A percentile compares a stretch with the other conserved stretches of the same genome.
Conservation (phyloP, 2,797 vertebrate species). For the Microcaecilia unicolor region DNA sequence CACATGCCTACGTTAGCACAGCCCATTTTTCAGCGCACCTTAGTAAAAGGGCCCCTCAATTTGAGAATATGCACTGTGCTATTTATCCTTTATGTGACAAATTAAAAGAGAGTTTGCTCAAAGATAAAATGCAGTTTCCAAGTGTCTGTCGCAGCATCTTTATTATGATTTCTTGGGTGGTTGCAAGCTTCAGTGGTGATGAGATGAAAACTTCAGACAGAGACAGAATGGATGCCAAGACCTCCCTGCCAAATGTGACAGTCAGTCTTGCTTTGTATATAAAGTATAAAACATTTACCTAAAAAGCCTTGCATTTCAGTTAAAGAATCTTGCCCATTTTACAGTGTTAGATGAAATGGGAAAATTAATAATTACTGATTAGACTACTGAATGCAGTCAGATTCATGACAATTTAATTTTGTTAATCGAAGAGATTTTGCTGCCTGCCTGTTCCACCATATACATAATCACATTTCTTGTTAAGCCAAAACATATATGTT, state of each 20-base stretch:
- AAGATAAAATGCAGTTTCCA: not conserved
- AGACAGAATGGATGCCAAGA: constrained; percentile 20
- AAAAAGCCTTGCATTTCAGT: not conserved
- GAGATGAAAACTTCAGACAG: constrained; percentile 5
- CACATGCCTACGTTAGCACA: no score
- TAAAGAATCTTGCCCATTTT: not conserved
- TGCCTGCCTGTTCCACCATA: not conserved
- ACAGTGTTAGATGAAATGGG: not conserved
- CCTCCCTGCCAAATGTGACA: constrained; percentile 18
- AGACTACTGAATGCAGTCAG: not conserved
- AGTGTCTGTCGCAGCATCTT: not conserved
- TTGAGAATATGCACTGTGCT: not conserved
- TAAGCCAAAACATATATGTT: no score
- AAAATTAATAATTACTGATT: no score
- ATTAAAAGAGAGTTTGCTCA: not conserved
- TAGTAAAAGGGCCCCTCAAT: no score
- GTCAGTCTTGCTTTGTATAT: constrained; percentile 11
- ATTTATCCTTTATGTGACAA: no score
- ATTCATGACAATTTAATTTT: not conserved
- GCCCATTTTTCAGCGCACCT: no score
- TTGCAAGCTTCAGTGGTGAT: constrained; percentile 11
- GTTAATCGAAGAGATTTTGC: not conserved
- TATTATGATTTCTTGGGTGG: not conserved
- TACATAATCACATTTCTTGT: no score
- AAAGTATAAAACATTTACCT: constrained; percentile 2